Base-by-base conservation (phyloP, 2,113 vertebrate genomes). In the Rhipidura dahli region DNA sequence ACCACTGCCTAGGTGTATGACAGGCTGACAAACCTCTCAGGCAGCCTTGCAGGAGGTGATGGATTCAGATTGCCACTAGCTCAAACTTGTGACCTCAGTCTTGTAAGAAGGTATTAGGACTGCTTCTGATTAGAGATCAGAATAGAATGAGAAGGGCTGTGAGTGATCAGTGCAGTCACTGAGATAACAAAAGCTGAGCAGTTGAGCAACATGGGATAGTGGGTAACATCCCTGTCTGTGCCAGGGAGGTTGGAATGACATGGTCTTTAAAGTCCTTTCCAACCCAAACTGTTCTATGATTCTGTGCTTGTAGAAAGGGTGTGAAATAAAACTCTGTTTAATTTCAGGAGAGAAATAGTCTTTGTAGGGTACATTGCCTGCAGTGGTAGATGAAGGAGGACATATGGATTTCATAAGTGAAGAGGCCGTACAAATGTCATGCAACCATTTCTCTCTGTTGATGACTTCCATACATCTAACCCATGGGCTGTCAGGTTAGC, bases 231-330 rank as follows among this genome's bases (percentile, higher is more conserved):
- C 10, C 42, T 33, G 21, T 9, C 35, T 3, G 3, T 12, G 35
- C 35, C 16, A 39, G 4, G 6, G 23, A 4, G 13, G 8, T 33
- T 33, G 22, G 11, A 81, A 33, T 0, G 0, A 37, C 27, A 11
- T 50, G 10, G 19, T 50, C 13, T 56, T 49, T 31, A 49, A 42
- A 7, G 30, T 71, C 37, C 15, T 59, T 65, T 57, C 27, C 37
- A 50, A 65, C 7, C 8, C 22, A 72, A 57, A 59, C 5, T 22
- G 44, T 44, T 11, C 23, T 28, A 3, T 16, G 18, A 37, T 37
- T 72, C 11, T 50, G 5, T 24, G 15, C 17, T 65, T 50, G 30
- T 4, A 73, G 15, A 53, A 65, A 70, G 26, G 2, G 3, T 3
- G 2, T 30, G 57, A 83, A 82, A 47, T 70, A 57, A 60, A 76